Evolutionary conservation across 2,797 vertebrate species (phyloP).

Genomic region (Enteromius trimaculatus): DNA sequence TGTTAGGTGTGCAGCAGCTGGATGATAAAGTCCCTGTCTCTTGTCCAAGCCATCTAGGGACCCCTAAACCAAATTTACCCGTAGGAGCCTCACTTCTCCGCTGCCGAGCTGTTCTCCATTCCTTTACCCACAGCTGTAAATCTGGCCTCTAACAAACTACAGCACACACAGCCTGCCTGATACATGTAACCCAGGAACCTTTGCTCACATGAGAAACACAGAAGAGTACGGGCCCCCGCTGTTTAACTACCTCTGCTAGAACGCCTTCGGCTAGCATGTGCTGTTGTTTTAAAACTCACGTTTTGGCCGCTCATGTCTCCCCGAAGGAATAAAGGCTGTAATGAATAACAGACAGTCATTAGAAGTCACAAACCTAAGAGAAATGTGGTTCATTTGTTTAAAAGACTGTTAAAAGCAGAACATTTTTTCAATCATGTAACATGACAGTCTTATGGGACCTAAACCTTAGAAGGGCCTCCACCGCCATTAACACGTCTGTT

Average conservation of each 20-base stretch:
- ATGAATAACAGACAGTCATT: conserved; percentile 30
- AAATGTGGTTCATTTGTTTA: conserved; percentile 39
- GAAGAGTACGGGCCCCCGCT: conserved; percentile 14
- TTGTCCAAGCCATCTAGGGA: conserved; percentile 38
- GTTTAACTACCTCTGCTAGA: conserved; percentile 43
- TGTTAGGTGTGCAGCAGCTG: conserved; percentile 27
- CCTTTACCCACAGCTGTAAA: conserved; percentile 41
- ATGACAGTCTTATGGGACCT: conserved; percentile 29
- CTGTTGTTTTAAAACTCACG: conserved; percentile 47
- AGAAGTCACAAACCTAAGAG: conserved; percentile 14
- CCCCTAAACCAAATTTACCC: conserved; percentile 51
- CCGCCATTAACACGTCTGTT: conserved; percentile 12
- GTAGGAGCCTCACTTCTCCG: conserved; percentile 17
- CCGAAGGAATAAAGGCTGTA: not conserved
- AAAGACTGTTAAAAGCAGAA: conserved; percentile 30
- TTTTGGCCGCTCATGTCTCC: conserved; percentile 15
- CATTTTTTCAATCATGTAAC: conserved; percentile 40
- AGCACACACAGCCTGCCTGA: not conserved
- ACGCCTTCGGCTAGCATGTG: conserved; percentile 44
- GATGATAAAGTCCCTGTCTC: conserved; percentile 29
- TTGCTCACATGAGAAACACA: conserved; percentile 27
- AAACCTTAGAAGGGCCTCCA: conserved; percentile 12
- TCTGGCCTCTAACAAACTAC: conserved; percentile 40
- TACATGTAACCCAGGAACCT: conserved; percentile 35
- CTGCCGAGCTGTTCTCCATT: conserved; percentile 40